Evolutionary conservation across 2,797 vertebrate genomes (phyloP), one percentile per base, ranked within the genome.

Genomic region (Pteronotus mesoamericanus): DNA sequence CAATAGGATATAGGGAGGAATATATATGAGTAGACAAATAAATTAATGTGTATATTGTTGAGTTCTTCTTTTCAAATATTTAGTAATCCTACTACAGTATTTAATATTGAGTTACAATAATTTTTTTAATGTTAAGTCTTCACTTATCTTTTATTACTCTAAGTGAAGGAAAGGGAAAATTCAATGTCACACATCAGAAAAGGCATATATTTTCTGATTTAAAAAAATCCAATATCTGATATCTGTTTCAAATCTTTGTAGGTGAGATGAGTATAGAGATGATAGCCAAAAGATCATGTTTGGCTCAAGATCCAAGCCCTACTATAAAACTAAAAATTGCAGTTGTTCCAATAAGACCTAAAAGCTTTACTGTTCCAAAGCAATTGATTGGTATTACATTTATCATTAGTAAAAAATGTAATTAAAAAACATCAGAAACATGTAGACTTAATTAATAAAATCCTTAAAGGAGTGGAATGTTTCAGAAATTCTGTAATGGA

Each of bases 381-480:
- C 95, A 95, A 96, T 8, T 90, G 71, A 97, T 88, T 94, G 64
- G 86, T 96, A 86, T 88, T 92, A 97, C 55, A 77, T 77, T 91
- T 97, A 44, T 69, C 86, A 57, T 97, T 97, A 68, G 46, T 82
- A 7, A 91, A 72, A 95, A 91, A 34, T 51, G 3, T 75, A 88
- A 64, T 42, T 48, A 86, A 87, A 86, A 6, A 53, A 9, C 42
- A 26, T 29, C n/a, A 26, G 82, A 89, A 86, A 9, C 32, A 80
- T 92, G 95, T 46, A 91, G 10, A 37, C 9, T 42, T 66, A 95
- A 85, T 78, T 83, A 96, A 95, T 94, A 61, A 96, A 96, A 91
- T 48, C 74, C 69, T 95, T 79, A 42, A 75, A 87, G 59, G 32
- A 87, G 24, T 32, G 11, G 51, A 68, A 90, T 26, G 3, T n/a